These are phyloP conservation scores for Invenusta paracnida DNA, from an alignment of 2,888 invertebrate genomes.

Conservation along the genomic window DNA sequence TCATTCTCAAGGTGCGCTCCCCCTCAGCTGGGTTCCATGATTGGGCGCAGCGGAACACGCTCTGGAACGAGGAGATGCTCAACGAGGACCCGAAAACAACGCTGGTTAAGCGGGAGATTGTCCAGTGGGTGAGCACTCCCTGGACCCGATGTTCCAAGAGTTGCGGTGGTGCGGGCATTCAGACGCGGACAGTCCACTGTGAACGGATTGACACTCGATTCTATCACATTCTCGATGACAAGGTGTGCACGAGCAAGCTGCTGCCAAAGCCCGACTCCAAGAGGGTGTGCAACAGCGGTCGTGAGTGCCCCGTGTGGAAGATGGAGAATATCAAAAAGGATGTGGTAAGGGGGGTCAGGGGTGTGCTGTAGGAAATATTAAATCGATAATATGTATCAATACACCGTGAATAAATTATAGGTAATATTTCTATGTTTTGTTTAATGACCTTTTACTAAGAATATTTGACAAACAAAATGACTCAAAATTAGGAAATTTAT, in stretches of 20 bases:
- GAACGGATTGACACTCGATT: constrained; percentile 30
- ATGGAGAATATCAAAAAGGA: neutral
- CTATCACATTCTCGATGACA: constrained; percentile 37
- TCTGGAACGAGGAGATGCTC: constrained; percentile 40
- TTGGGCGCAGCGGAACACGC: constrained; percentile 29
- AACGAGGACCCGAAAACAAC: constrained; percentile 40
- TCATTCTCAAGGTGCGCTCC: constrained; percentile 24
- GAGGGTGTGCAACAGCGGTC: constrained; percentile 11
- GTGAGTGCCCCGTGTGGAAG: constrained; percentile 36
- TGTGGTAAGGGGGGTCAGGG: constrained; percentile 32
- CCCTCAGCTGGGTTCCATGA: constrained; percentile 36
- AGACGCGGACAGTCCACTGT: constrained; percentile 34
- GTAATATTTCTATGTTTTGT: no score
- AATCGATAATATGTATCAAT: no score
- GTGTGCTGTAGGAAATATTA: no score
- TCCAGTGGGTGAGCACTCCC: constrained; percentile 35
- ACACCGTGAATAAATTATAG: neutral
- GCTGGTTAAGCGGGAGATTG: neutral
- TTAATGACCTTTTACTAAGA: no score
- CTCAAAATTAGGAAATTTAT: no score
- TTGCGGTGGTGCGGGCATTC: constrained; percentile 29
- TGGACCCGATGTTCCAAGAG: constrained; percentile 30
- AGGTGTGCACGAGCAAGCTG: constrained; percentile 24
- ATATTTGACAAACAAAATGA: no score
- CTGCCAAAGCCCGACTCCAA: constrained; percentile 34